phyloP scores from a whole-genome alignment of 2,113 vertebrate genomes.

The Stigmatopora argus region DNA sequence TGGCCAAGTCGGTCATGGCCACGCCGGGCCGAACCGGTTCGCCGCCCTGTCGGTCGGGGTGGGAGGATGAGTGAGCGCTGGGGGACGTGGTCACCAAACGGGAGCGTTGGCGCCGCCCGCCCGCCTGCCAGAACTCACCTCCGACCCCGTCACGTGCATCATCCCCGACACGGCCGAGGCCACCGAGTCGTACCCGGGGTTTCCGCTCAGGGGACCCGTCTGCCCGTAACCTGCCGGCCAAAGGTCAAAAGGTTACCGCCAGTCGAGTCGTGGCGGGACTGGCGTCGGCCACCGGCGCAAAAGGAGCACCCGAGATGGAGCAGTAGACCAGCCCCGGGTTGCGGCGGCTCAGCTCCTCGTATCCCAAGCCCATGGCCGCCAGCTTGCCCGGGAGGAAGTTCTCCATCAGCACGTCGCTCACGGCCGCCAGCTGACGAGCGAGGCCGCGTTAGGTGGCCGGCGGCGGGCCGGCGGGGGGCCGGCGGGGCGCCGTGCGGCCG shows the following conservation, averaged over 20 bases:
- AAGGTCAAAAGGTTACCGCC: background rate
- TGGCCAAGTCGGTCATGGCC: slow-evolving; percentile 94
- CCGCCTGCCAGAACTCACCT: slow-evolving; percentile 68
- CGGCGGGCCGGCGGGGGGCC: no score
- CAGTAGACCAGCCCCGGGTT: slow-evolving; percentile 86
- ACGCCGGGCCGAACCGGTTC: slow-evolving; percentile 89
- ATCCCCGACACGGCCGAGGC: slow-evolving; percentile 89
- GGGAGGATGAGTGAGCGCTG: slow-evolving; percentile 1
- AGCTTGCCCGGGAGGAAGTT: slow-evolving; percentile 91
- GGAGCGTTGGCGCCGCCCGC: no score
- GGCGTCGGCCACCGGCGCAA: no score
- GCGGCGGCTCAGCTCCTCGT: slow-evolving; percentile 72
- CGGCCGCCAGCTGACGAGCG: slow-evolving; percentile 75
- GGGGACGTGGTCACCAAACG: no score
- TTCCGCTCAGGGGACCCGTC: slow-evolving; percentile 80
- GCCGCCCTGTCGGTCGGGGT: slow-evolving; percentile 68
- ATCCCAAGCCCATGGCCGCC: slow-evolving; percentile 79
- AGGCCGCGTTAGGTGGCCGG: no score
- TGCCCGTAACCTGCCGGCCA: slow-evolving; percentile 83
- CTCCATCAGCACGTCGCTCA: slow-evolving; percentile 87
- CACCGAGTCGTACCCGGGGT: slow-evolving; percentile 86
- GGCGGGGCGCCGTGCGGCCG: no score
- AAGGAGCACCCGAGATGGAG: slow-evolving; percentile 82
- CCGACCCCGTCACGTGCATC: slow-evolving; percentile 89
- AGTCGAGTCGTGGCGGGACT: no score